phyloP scores from a whole-genome alignment of 2,797 vertebrate genomes.

The Artibeus lituratus region DNA sequence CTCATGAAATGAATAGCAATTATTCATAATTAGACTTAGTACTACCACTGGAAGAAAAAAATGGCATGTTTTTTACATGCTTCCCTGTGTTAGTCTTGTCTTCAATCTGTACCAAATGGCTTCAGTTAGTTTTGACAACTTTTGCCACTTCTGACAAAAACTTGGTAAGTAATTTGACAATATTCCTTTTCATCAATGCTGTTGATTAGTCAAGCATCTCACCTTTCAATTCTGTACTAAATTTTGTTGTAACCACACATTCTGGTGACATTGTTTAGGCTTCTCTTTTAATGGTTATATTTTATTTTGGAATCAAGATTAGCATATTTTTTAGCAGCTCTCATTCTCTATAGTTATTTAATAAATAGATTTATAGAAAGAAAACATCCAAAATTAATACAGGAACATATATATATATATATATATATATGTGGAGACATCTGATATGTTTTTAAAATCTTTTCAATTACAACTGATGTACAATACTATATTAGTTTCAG shows the following conservation, averaged over 20 bases:
- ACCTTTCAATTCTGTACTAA: not conserved
- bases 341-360: not conserved
- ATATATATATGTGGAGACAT: not conserved
- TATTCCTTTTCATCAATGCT: not conserved
- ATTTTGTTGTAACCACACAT: not conserved
- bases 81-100: not conserved
- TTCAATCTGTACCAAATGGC: not conserved
- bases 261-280: not conserved
- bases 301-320: not conserved
- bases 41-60: not conserved
- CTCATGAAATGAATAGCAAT: not conserved
- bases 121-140: not conserved
- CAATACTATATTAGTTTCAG: not conserved
- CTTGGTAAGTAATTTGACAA: not conserved
- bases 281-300: not conserved
- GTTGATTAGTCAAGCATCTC: not conserved
- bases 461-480: not conserved
- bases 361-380: not conserved
- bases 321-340: not conserved
- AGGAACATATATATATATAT: not conserved
- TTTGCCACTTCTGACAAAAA: not conserved
- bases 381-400: not conserved
- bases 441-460: not conserved
- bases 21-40: not conserved
- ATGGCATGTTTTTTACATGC: not conserved